Evolutionary conservation across 2,888 invertebrate species (phyloP).

Genomic region (Melieria crassipennis): DNA sequence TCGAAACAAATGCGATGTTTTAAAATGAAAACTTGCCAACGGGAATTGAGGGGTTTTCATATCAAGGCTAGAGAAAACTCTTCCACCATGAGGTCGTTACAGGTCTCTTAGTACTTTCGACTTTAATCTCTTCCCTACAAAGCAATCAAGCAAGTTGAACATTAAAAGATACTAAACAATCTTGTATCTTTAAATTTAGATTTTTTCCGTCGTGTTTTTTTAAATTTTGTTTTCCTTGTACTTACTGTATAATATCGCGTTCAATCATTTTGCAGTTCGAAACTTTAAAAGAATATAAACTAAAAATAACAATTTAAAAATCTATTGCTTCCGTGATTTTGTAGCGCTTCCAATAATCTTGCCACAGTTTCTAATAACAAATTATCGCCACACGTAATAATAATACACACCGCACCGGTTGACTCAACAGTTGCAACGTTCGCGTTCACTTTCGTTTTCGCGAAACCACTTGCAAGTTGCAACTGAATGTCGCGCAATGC

Average conservation of each 20-base stretch:
- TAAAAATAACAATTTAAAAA: too few relatives aligned
- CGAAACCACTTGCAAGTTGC: conserved; percentile 2
- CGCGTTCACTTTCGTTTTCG: conserved; percentile 27
- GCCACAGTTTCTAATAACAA: background rate
- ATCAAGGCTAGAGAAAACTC: too few relatives aligned
- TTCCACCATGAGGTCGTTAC: too few relatives aligned
- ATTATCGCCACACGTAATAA: background rate
- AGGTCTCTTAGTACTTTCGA: too few relatives aligned
- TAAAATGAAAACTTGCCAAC: too few relatives aligned
- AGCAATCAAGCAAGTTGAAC: too few relatives aligned
- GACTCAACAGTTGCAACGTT: background rate
- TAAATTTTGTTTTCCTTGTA: conserved; percentile 25
- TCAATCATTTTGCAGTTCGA: conserved; percentile 49
- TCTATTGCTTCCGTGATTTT: conserved; percentile 2
- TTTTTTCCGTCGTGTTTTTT: background rate
- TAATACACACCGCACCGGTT: background rate
- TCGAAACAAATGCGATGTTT: too few relatives aligned
- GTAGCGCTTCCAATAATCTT: background rate
- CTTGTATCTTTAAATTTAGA: background rate
- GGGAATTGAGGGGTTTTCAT: too few relatives aligned
- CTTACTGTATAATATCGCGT: conserved; percentile 58
- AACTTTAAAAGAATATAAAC: background rate
- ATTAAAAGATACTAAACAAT: too few relatives aligned
- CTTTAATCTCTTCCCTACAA: too few relatives aligned
- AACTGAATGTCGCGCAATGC: background rate